Evolutionary conservation across 2,797 vertebrate species (phyloP).

Genomic region (Dromococcyx pavoninus): DNA sequence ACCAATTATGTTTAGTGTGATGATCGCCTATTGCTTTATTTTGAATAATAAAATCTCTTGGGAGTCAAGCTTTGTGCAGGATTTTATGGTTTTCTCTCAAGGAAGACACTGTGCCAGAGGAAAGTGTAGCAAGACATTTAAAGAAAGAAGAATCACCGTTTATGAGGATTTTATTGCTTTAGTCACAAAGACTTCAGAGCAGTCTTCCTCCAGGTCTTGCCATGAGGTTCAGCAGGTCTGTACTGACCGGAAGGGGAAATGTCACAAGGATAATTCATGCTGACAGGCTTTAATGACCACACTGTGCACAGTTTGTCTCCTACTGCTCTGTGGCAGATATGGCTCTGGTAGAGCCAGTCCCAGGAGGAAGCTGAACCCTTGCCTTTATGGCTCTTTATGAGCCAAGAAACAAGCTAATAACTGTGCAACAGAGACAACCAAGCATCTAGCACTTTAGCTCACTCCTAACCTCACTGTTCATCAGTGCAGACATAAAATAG

Average conservation of each 20-base stretch:
- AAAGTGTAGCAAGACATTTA: neutral
- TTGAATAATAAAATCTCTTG: neutral
- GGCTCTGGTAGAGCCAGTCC: rapidly evolving
- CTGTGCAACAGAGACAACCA: neutral
- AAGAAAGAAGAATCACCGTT: neutral
- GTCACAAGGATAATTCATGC: neutral
- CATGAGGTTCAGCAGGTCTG: neutral
- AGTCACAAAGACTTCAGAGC: neutral
- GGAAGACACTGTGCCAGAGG: neutral
- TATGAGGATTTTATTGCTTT: neutral
- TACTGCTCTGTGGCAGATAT: rapidly evolving
- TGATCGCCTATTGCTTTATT: neutral
- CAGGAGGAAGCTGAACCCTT: neutral
- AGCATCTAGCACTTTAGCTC: neutral
- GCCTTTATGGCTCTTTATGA: too few species aligned
- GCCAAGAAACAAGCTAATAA: neutral
- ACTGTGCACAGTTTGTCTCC: neutral
- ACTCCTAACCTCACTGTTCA: neutral
- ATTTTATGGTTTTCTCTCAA: neutral
- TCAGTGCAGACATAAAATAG: neutral
- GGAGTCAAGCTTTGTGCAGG: neutral
- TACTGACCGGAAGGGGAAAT: neutral
- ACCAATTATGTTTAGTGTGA: neutral
- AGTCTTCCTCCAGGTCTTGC: neutral
- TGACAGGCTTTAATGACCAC: neutral